Evolutionary conservation across 2,888 invertebrate species (phyloP).

Genomic region (Hypomecis punctinalis): DNA sequence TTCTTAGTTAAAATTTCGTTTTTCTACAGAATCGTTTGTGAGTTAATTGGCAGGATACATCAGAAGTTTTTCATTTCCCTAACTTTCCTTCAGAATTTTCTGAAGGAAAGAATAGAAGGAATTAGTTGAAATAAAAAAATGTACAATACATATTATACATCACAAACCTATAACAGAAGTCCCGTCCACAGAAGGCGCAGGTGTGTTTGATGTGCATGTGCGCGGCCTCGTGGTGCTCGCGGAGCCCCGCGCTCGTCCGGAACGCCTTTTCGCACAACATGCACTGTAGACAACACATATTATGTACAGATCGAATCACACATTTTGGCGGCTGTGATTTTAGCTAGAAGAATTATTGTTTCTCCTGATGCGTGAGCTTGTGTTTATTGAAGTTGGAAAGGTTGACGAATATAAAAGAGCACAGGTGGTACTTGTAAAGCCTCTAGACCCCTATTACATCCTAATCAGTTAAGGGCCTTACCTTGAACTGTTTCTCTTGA

Average conservation of each 20-base stretch:
- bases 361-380: slow-evolving; percentile 83
- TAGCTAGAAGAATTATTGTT: too few species aligned
- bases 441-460: slow-evolving; percentile 50
- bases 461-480: slow-evolving; percentile 34
- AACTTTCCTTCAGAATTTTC: too few species aligned
- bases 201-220: slow-evolving; percentile 81
- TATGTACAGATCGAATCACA: too few species aligned
- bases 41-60: too few species aligned
- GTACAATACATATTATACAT: too few species aligned
- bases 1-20: too few species aligned
- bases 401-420: slow-evolving; percentile 86
- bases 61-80: too few species aligned
- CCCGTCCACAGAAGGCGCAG: slow-evolving; percentile 73
- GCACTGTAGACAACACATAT: slow-evolving; percentile 57
- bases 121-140: background rate
- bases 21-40: too few species aligned
- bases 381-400: slow-evolving; percentile 88
- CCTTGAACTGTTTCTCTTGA: slow-evolving; percentile 79
- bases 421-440: slow-evolving; percentile 78
- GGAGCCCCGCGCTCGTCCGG: slow-evolving; percentile 74
- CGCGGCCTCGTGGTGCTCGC: slow-evolving; percentile 78
- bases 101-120: too few species aligned
- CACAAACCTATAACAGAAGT: slow-evolving; percentile 76
- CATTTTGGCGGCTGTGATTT: too few species aligned
- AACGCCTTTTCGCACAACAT: slow-evolving; percentile 76